A percentile compares a stretch with the other conserved stretches of the same genome.
These are phyloP conservation scores for Oreotragus oreotragus DNA, from an alignment of 2,113 vertebrate genomes.

Conservation along the genomic window DNA sequence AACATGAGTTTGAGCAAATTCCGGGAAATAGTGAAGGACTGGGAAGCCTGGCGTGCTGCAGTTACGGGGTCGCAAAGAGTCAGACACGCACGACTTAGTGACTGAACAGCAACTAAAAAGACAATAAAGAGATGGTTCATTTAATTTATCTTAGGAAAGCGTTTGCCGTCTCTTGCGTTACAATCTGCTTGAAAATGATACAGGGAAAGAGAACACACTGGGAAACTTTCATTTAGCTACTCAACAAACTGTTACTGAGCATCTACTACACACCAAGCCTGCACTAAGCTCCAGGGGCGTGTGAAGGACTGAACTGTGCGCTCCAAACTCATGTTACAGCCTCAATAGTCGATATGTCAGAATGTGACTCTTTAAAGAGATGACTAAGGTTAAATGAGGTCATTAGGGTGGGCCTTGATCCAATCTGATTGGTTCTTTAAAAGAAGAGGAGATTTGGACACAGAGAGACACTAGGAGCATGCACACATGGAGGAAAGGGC, in stretches of 20 bases:
- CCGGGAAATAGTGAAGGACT: background rate
- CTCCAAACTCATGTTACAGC: background rate
- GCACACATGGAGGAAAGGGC: background rate
- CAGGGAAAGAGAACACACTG: background rate
- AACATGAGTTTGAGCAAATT: background rate
- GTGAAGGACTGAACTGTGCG: background rate
- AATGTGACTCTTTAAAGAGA: background rate
- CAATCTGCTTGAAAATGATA: background rate
- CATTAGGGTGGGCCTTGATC: background rate
- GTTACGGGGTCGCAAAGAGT: background rate
- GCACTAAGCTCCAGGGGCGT: too few species aligned
- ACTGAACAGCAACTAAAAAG: background rate
- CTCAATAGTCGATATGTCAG: background rate
- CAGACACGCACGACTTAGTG: rapidly evolving
- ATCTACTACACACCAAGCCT: background rate
- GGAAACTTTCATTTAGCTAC: background rate
- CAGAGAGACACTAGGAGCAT: background rate
- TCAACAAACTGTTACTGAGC: background rate
- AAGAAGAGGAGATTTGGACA: background rate
- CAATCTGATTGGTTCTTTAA: background rate
- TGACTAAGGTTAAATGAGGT: background rate
- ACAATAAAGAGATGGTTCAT: background rate
- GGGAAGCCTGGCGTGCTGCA: background rate
- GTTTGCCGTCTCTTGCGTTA: background rate
- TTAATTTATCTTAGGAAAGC: background rate